Base-by-base conservation (phyloP, 2,797 vertebrate genomes). In the Nasua narica region DNA sequence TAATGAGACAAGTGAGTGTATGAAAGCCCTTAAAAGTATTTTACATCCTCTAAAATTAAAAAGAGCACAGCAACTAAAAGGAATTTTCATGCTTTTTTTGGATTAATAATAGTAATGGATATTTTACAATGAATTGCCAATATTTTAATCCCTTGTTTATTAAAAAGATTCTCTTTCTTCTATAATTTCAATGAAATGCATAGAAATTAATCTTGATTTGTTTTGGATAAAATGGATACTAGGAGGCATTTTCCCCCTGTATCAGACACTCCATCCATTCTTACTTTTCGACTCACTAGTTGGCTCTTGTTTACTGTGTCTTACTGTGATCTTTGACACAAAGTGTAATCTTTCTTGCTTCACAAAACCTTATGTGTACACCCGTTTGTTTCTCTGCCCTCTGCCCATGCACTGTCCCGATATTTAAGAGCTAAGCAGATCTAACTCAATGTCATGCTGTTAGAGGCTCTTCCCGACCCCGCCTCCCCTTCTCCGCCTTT, bases 211-310 rank as follows among this genome's bases (percentile, higher is more conserved):
- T 92, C 82, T 92, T 86, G 0, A 60, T 74, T 88, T 82, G 3
- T 69, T 81, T 82, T 43, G 23, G 19, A 16, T 91, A 72, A 70
- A 65, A 72, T 37, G 18, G n/a, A 21, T 46, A 43, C 4, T 50
- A 67, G 70, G 8, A 86, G 6, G 1, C 7, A 67, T 43, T 90
- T 77, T 90, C 18, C 35, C 60, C 94, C 29, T 50, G 2, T 84
- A 29, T 46, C 58, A 87, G 32, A 77, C 5, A 25, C 13, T 52
- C 16, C 27, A 58, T 54, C 6, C 14, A 60, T 90, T 79, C 37
- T 89, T 70, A 83, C 83, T 90, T 94, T 43, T 86, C 90, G 40
- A 96, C 29, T 92, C n/a, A 32, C 23, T 46, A 54, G n/a, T 72
- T 69, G 35, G 23, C 19, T 84, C 65, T 91, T 84, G 48, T 91